phyloP scores from a whole-genome alignment of 2,113 vertebrate genomes.

The Pampusana beccarii region DNA sequence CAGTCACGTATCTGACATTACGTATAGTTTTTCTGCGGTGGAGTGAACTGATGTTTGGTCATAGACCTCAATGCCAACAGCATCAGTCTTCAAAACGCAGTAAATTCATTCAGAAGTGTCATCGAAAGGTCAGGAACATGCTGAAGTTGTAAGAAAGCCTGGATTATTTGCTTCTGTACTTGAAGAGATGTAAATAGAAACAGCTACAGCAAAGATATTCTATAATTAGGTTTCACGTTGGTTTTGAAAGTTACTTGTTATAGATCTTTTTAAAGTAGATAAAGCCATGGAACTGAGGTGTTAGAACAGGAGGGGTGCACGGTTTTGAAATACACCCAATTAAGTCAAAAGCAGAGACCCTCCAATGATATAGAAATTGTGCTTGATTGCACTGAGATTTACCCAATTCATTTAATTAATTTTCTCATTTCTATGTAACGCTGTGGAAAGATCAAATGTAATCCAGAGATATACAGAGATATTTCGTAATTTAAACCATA shows the following conservation, averaged over 20 bases:
- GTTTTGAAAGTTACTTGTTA: slow-evolving; percentile 67
- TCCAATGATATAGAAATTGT: background rate
- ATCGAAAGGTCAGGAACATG: slow-evolving; percentile 58
- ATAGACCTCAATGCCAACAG: background rate
- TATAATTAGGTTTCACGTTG: slow-evolving; percentile 71
- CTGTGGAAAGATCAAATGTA: background rate
- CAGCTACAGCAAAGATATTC: slow-evolving; percentile 50
- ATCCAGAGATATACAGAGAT: background rate
- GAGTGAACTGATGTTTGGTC: background rate
- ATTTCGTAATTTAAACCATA: background rate
- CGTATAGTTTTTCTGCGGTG: background rate
- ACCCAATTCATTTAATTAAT: background rate
- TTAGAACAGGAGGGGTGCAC: background rate
- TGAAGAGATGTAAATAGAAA: slow-evolving; percentile 72
- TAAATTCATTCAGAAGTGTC: slow-evolving; percentile 31
- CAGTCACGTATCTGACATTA: background rate
- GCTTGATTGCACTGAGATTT: background rate
- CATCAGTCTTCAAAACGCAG: background rate
- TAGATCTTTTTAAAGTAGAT: slow-evolving; percentile 65
- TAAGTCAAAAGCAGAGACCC: background rate
- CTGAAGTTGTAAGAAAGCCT: slow-evolving; percentile 57
- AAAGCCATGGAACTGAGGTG: background rate
- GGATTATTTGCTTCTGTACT: slow-evolving; percentile 51
- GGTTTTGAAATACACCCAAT: background rate
- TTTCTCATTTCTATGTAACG: background rate